A percentile compares a stretch with the other conserved stretches of the same genome.
Conservation (phyloP, 1,140 invertebrate species). For the Dolichoris vasculosae region DNA sequence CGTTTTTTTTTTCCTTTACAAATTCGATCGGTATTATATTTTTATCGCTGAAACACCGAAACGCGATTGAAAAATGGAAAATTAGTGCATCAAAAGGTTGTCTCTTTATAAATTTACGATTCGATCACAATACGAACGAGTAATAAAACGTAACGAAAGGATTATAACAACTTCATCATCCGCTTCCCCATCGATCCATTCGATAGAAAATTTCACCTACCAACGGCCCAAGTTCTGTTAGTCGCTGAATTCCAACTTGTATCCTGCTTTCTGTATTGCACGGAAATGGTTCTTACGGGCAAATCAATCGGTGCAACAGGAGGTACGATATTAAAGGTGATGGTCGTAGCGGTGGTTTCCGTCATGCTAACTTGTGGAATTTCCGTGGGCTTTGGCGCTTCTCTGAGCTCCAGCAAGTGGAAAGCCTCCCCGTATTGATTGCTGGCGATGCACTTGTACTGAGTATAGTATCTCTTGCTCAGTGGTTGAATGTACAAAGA, state of each 20-base stretch:
- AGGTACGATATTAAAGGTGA: constrained; percentile 84
- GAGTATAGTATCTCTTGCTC: constrained; percentile 80
- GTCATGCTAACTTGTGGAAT: constrained; percentile 78
- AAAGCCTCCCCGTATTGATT: constrained; percentile 83
- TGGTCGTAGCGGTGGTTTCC: constrained; percentile 87
- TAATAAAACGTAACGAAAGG: no score
- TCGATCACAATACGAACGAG: no score
- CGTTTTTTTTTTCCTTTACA: no score
- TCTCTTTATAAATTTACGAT: no score
- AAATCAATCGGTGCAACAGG: constrained; percentile 84
- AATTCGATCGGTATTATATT: no score
- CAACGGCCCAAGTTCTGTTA: constrained; percentile 85
- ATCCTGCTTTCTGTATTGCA: constrained; percentile 83
- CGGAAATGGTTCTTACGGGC: constrained; percentile 81
- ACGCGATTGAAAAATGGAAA: no score
- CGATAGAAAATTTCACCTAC: constrained; percentile 66
- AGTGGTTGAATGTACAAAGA: constrained; percentile 80
- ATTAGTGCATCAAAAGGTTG: no score
- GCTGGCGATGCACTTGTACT: constrained; percentile 87
- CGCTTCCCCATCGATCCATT: no score
- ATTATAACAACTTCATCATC: no score
- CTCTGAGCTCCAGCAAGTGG: constrained; percentile 81
- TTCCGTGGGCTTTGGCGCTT: constrained; percentile 79
- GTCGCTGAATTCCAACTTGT: constrained; percentile 80
- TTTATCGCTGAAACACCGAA: no score